Percentiles rank a stretch among this genome's conserved stretches.
Evolutionary conservation across 1,140 invertebrate species (phyloP).

Genomic region (Campoletis sonorensis): DNA sequence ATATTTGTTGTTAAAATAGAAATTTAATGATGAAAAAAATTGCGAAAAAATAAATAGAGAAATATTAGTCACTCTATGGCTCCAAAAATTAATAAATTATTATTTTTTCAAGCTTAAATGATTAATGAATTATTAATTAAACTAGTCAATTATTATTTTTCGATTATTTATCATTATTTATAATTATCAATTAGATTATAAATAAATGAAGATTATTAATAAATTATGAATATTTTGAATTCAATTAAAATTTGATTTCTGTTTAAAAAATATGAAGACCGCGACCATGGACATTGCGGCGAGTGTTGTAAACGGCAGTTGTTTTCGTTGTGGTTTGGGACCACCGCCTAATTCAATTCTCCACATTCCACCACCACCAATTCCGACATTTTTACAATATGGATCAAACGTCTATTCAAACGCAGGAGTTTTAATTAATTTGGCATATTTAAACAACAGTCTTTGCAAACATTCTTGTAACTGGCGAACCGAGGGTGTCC

Average conservation of each 20-base stretch:
- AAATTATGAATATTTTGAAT: too few relatives aligned
- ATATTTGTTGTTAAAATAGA: too few relatives aligned
- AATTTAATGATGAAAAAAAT: too few relatives aligned
- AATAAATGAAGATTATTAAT: too few relatives aligned
- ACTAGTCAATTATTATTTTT: too few relatives aligned
- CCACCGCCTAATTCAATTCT: slow-evolving; percentile 89
- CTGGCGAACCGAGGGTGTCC: slow-evolving; percentile 79
- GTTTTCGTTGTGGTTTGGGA: slow-evolving; percentile 79
- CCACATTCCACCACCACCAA: slow-evolving; percentile 87
- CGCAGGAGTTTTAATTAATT: slow-evolving; percentile 60
- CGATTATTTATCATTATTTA: too few relatives aligned
- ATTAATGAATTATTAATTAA: too few relatives aligned
- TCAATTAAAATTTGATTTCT: background rate
- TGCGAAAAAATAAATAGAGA: too few relatives aligned
- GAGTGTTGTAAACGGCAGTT: slow-evolving; percentile 65
- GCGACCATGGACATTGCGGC: slow-evolving; percentile 55
- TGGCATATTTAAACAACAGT: slow-evolving; percentile 67
- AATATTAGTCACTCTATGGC: too few relatives aligned
- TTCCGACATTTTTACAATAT: slow-evolving; percentile 83
- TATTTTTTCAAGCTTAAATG: too few relatives aligned
- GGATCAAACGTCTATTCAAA: slow-evolving; percentile 66
- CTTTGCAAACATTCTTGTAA: slow-evolving; percentile 75
- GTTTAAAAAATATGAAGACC: slow-evolving; percentile 54
- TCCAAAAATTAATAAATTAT: too few relatives aligned
- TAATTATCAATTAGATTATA: too few relatives aligned